A percentile compares a stretch with the other conserved stretches of the same genome.
Conservation (phyloP, 1,140 invertebrate species). For the Trissolcus basalis region DNA sequence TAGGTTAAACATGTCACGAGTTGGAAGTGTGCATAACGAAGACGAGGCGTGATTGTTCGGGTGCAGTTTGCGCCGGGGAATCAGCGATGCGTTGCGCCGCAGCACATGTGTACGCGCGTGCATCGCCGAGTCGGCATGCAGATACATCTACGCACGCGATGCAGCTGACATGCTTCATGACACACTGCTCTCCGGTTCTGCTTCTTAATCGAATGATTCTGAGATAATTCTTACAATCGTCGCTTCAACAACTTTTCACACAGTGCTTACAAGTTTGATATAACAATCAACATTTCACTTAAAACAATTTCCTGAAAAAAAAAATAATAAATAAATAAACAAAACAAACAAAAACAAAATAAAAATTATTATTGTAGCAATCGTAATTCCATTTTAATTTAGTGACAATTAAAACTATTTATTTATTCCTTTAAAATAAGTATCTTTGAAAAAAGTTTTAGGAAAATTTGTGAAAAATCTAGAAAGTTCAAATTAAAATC, state of each 20-base stretch:
- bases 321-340: no score
- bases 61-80: conserved; percentile 26
- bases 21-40: conserved; percentile 20
- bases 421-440: no score
- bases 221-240: conserved; percentile 68
- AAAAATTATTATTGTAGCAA: no score
- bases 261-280: no score
- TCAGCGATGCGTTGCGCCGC: conserved; percentile 32
- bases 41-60: conserved; percentile 39
- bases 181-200: conserved; percentile 59
- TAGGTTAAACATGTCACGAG: conserved; percentile 47
- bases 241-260: conserved; percentile 21
- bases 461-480: no score
- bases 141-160: conserved; percentile 51
- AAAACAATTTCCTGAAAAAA: no score
- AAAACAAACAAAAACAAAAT: no score
- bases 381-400: no score
- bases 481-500: neutral
- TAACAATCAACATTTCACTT: no score
- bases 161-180: conserved; percentile 60
- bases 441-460: no score
- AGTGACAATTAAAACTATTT: no score
- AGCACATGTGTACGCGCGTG: conserved; percentile 35
- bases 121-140: conserved; percentile 31
- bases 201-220: conserved; percentile 69